Evolutionary conservation across 2,888 invertebrate species (phyloP).

Genomic region (Heteromyza rotundicornis): DNA sequence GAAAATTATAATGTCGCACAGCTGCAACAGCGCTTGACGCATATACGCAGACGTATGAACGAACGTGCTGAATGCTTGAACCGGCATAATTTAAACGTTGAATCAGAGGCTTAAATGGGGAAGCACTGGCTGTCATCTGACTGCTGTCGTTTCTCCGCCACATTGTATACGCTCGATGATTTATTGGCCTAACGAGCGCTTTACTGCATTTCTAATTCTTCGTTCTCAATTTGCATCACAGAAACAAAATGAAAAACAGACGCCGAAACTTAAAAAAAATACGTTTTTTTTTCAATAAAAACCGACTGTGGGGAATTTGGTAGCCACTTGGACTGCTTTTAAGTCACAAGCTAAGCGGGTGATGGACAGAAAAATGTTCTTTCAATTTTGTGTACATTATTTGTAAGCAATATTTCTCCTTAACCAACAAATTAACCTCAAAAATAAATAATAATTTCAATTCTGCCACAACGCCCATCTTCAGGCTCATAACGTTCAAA

Average conservation of each 20-base stretch:
- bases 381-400: too few relatives aligned
- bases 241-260: too few relatives aligned
- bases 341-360: too few relatives aligned
- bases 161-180: not conserved
- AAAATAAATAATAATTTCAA: not conserved
- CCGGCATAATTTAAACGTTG: not conserved
- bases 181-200: not conserved
- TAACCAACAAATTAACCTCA: too few relatives aligned
- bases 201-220: not conserved
- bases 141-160: not conserved
- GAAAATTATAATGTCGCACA: not conserved
- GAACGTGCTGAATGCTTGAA: not conserved
- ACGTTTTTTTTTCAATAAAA: too few relatives aligned
- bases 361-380: too few relatives aligned
- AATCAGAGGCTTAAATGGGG: not conserved
- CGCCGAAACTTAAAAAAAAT: too few relatives aligned
- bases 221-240: not conserved
- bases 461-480: too few relatives aligned
- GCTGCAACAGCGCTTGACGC: not conserved
- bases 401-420: too few relatives aligned
- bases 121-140: not conserved
- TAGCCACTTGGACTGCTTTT: too few relatives aligned
- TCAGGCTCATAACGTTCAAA: too few relatives aligned
- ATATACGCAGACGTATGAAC: not conserved
- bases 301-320: too few relatives aligned